phyloP scores from a whole-genome alignment of 2,797 vertebrate genomes.

The Threskiornis aethiopicus region DNA sequence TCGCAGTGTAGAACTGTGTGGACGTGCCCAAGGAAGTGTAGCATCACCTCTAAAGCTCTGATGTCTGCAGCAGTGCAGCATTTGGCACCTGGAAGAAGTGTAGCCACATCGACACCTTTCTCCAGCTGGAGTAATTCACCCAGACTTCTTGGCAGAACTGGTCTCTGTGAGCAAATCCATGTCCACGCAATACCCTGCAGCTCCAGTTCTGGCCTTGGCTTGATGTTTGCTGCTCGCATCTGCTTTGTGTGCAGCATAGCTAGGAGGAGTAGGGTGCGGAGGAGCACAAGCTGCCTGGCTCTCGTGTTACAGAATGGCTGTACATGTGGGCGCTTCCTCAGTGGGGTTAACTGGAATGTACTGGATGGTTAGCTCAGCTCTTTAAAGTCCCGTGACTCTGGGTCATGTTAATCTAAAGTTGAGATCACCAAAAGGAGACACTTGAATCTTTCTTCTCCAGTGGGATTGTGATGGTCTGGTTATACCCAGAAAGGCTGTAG shows the following conservation, averaged over 20 bases:
- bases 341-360: neutral
- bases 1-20: neutral
- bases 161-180: neutral
- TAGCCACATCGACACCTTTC: neutral
- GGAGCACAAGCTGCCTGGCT: neutral
- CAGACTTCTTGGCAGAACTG: neutral
- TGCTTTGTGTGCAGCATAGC: neutral
- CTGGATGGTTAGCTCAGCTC: neutral
- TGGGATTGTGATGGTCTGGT: neutral
- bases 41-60: neutral
- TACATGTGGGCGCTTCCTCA: neutral
- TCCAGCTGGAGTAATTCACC: neutral
- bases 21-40: neutral
- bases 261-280: neutral
- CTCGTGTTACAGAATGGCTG: neutral
- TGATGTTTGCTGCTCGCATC: neutral
- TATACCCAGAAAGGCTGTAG: neutral
- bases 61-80: fast-evolving
- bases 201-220: neutral
- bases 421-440: neutral
- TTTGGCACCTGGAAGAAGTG: neutral
- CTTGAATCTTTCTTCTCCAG: neutral
- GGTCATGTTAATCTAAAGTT: neutral
- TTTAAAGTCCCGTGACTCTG: neutral
- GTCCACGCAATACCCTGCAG: neutral